A percentile compares a stretch with the other conserved stretches of the same genome.
These are phyloP conservation scores for Athetis lepigone DNA, from an alignment of 2,888 invertebrate species.

Conservation along the genomic window DNA sequence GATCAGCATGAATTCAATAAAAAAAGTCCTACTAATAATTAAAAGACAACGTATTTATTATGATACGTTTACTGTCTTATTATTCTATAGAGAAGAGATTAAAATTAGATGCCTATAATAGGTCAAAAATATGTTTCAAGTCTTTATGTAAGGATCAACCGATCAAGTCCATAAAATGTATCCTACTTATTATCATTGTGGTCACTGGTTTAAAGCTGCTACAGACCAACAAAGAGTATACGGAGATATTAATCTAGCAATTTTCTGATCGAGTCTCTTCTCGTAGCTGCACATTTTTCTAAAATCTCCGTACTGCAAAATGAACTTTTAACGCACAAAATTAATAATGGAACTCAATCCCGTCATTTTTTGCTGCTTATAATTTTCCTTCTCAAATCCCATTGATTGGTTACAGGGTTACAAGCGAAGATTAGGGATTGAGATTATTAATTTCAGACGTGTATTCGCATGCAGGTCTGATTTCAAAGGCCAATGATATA, in stretches of 20 bases:
- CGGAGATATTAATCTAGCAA: not conserved
- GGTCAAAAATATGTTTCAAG: slow-evolving; percentile 26
- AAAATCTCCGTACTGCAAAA: not conserved
- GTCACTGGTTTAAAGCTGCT: not conserved
- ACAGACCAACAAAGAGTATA: not conserved
- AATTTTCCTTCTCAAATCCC: not conserved
- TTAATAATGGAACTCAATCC: not conserved
- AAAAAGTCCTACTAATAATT: slow-evolving; percentile 13
- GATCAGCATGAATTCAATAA: slow-evolving; percentile 36
- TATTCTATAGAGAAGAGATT: slow-evolving; percentile 10
- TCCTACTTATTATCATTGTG: not conserved
- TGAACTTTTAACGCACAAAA: slow-evolving; percentile 5
- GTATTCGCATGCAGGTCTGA: slow-evolving; percentile 43
- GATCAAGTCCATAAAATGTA: slow-evolving; percentile 7
- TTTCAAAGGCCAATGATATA: slow-evolving; percentile 30
- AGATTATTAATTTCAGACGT: not conserved
- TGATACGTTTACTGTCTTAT: slow-evolving; percentile 22
- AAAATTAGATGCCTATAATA: slow-evolving; percentile 36
- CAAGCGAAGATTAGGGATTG: not conserved
- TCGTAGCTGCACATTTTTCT: not conserved
- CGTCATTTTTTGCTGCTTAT: not conserved
- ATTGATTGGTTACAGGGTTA: not conserved
- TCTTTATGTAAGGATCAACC: slow-evolving; percentile 6
- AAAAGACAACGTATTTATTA: slow-evolving; percentile 25
- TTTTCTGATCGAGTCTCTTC: no score